phyloP scores from a whole-genome alignment of 35 echinoderm and acorn worm species.

The Diadema setosum region DNA sequence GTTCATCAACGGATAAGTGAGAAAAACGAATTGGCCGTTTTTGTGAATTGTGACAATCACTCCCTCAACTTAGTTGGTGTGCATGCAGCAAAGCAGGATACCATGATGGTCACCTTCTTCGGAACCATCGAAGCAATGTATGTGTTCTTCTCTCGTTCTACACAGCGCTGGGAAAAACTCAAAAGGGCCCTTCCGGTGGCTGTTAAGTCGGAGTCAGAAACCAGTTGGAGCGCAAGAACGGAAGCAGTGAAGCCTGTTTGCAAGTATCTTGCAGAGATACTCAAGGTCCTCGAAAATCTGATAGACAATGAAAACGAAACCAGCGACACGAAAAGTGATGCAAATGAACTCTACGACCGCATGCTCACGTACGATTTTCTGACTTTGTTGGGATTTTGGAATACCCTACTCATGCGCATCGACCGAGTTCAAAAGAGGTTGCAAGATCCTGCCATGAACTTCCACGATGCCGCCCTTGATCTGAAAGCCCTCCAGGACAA shows the following conservation, averaged over 20 bases:
- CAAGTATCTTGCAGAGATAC: background rate
- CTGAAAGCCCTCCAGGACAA: background rate
- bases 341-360: background rate
- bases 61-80: constrained; percentile 1
- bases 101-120: background rate
- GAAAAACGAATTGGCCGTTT: background rate
- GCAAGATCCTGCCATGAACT: constrained; percentile 2
- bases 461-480: background rate
- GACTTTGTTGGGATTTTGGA: background rate
- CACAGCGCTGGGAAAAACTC: background rate
- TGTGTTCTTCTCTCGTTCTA: background rate
- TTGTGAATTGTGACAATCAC: background rate
- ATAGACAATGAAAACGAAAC: background rate
- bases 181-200: background rate
- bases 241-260: constrained; percentile 1
- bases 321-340: constrained; percentile 16
- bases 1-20: constrained; percentile 4
- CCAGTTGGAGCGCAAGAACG: background rate
- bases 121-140: background rate
- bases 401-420: background rate
- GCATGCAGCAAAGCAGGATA: background rate
- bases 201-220: background rate
- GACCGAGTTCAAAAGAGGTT: background rate
- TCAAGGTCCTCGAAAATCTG: background rate
- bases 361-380: constrained; percentile 10